phyloP scores from a whole-genome alignment of 2,113 vertebrate genomes.

The Petromus typicus region DNA sequence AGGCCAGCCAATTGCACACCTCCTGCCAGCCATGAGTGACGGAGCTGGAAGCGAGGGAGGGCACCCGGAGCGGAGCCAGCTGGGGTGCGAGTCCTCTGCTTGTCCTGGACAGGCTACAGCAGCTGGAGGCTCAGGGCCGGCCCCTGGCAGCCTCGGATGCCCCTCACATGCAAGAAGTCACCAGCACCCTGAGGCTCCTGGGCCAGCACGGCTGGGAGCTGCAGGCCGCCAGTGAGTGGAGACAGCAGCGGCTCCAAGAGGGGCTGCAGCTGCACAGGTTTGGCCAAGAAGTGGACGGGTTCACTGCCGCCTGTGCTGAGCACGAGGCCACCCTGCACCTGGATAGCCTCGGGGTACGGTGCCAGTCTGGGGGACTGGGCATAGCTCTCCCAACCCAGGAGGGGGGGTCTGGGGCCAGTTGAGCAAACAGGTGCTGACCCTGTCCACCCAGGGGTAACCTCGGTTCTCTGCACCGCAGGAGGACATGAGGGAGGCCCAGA shows the following conservation, averaged over 20 bases:
- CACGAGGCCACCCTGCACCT: conserved; percentile 89
- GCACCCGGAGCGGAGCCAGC: not conserved
- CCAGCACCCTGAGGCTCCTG: conserved; percentile 82
- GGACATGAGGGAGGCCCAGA: conserved; percentile 87
- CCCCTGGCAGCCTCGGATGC: not conserved
- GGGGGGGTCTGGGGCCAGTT: not conserved
- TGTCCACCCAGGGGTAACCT: not conserved
- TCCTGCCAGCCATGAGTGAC: not conserved
- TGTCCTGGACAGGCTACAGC: conserved; percentile 76
- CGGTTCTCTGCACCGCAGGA: conserved; percentile 85
- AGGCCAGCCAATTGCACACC: not conserved
- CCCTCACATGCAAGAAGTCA: conserved; percentile 77
- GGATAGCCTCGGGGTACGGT: conserved; percentile 89
- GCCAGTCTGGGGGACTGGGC: not conserved
- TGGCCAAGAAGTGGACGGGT: conserved; percentile 88
- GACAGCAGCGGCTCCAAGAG: conserved; percentile 85
- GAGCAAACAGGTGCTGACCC: not conserved
- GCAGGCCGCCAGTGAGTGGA: conserved; percentile 86
- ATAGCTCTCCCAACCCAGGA: not conserved
- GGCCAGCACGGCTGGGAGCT: conserved; percentile 83
- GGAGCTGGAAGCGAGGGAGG: accelerated
- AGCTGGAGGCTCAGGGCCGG: conserved; percentile 82
- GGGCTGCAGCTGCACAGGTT: conserved; percentile 90
- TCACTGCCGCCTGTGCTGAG: conserved; percentile 89
- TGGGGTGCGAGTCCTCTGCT: conserved; percentile 47